Evolutionary conservation across 2,797 vertebrate genomes (phyloP).

Genomic region (Dipus sagitta): DNA sequence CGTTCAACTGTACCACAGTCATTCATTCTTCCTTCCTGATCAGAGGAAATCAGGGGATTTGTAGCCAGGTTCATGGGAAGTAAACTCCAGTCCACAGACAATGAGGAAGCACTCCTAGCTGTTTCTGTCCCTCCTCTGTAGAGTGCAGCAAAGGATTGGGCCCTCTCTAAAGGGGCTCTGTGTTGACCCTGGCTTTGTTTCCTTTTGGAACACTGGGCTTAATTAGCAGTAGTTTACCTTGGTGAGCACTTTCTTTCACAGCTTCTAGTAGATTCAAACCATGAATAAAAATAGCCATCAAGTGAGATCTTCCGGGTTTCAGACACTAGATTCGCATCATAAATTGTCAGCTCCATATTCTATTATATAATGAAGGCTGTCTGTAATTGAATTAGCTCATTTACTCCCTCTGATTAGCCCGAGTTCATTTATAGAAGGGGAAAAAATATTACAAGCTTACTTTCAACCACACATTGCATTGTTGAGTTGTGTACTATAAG

Average conservation of each 20-base stretch:
- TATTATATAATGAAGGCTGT: conserved; percentile 67
- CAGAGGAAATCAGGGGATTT: background rate
- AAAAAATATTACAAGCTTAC: background rate
- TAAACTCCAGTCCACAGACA: background rate
- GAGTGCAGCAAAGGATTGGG: background rate
- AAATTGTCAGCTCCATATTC: conserved; percentile 60
- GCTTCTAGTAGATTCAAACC: conserved; percentile 2
- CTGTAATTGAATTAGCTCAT: conserved; percentile 74
- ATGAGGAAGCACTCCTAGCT: background rate
- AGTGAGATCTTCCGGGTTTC: conserved; percentile 1
- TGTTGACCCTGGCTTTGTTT: background rate
- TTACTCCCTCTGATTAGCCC: conserved; percentile 61
- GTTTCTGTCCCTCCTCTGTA: background rate
- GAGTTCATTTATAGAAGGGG: conserved; percentile 44
- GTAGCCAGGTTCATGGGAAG: background rate
- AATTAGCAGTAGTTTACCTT: background rate
- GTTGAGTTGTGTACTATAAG: background rate
- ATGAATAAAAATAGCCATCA: conserved; percentile 15
- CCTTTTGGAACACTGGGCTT: conserved; percentile 31
- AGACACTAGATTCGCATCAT: conserved; percentile 41
- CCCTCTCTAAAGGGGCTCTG: background rate
- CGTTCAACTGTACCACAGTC: background rate
- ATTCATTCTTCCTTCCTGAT: background rate
- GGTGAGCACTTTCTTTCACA: background rate
- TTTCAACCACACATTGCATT: background rate